phyloP scores from a whole-genome alignment of 2,888 invertebrate genomes.

The Anthrax anthrax region DNA sequence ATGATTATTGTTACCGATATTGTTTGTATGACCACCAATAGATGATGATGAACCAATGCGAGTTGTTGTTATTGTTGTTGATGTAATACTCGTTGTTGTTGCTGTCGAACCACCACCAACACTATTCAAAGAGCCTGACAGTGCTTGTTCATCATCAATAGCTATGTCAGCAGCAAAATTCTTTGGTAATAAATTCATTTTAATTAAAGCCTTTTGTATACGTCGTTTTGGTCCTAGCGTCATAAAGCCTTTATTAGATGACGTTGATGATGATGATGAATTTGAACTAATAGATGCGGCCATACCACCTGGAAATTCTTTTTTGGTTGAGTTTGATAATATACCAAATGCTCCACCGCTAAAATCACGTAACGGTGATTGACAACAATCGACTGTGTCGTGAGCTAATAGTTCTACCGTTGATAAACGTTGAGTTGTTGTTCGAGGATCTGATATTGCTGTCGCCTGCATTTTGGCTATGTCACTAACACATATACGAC shows the following conservation, averaged over 20 bases:
- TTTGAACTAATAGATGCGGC: constrained; percentile 21
- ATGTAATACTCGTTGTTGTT: constrained; percentile 35
- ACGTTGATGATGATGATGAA: constrained; percentile 40
- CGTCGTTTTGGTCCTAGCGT: constrained; percentile 74
- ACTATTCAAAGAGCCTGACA: constrained; percentile 31
- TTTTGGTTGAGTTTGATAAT: neutral
- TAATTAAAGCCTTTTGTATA: constrained; percentile 71
- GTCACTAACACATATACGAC: constrained; percentile 39
- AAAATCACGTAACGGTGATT: constrained; percentile 39
- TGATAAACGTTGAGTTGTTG: constrained; percentile 42
- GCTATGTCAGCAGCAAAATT: constrained; percentile 45
- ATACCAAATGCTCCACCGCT: constrained; percentile 8
- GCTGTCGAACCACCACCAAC: constrained; percentile 44
- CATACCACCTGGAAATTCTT: neutral
- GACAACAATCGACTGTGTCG: constrained; percentile 31
- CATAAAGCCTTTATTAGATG: constrained; percentile 68
- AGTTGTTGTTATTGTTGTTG: constrained; percentile 25
- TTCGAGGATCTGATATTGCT: constrained; percentile 23
- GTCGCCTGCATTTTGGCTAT: constrained; percentile 48
- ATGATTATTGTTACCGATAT: constrained; percentile 3
- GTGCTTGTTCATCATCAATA: constrained; percentile 18
- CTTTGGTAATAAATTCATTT: constrained; percentile 74
- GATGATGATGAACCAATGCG: neutral
- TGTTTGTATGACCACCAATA: constrained; percentile 3
- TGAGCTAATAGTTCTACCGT: constrained; percentile 49